These are phyloP conservation scores for Stenurella melanura DNA, from an alignment of 2,888 invertebrate species.

Conservation along the genomic window DNA sequence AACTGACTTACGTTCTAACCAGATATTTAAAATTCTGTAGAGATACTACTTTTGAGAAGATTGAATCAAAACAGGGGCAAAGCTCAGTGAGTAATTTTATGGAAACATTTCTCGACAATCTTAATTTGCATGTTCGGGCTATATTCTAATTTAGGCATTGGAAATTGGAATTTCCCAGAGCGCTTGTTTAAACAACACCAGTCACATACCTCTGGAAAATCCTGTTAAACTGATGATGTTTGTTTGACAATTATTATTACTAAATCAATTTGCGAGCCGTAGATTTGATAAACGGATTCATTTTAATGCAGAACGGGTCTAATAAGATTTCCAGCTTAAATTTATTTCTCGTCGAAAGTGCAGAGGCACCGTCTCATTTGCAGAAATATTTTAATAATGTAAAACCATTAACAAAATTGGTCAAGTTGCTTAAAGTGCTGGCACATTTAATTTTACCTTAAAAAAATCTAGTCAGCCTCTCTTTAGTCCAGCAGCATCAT, in stretches of 20 bases:
- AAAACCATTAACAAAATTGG: neutral
- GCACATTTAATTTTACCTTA: neutral
- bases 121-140: constrained; percentile 3
- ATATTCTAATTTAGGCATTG: constrained; percentile 7
- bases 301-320: neutral
- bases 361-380: neutral
- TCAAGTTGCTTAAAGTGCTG: neutral
- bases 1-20: neutral
- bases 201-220: constrained; percentile 6
- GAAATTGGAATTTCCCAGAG: constrained; percentile 7
- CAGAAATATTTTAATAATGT: neutral
- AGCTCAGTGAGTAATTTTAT: neutral
- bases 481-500: too few species aligned
- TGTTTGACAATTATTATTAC: constrained; percentile 5
- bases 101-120: constrained; percentile 2
- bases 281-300: constrained; percentile 4
- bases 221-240: neutral
- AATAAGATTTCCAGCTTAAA: constrained; percentile 1
- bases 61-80: constrained; percentile 7
- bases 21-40: neutral
- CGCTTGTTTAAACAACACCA: constrained; percentile 2
- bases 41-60: neutral
- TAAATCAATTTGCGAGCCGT: neutral
- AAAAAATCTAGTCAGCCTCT: neutral
- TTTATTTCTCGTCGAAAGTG: neutral